Percentiles rank a stretch among this genome's conserved stretches.
Evolutionary conservation across 2,797 vertebrate genomes (phyloP).

Genomic region (Ctenopoma kingsleyae): DNA sequence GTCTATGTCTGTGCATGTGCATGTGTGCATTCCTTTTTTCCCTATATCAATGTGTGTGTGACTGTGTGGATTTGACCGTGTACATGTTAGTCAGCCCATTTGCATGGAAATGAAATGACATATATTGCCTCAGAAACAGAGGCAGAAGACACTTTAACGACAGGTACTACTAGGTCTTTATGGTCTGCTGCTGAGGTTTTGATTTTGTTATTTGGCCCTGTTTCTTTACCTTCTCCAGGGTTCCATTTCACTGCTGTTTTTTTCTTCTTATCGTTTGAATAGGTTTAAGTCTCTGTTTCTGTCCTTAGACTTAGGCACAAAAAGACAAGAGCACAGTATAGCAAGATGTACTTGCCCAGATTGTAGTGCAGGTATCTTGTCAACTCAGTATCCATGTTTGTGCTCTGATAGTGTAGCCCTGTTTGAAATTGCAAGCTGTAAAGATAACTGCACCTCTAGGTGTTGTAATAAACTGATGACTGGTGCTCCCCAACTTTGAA

Average conservation of each 20-base stretch:
- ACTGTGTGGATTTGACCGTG: slow-evolving; percentile 29
- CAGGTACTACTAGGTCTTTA: slow-evolving; percentile 67
- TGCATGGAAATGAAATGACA: slow-evolving; percentile 75
- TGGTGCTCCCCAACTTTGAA: slow-evolving; percentile 65
- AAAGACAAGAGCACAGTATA: slow-evolving; percentile 32
- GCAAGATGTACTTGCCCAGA: slow-evolving; percentile 35
- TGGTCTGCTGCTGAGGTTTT: slow-evolving; percentile 69
- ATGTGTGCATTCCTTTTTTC: slow-evolving; percentile 5
- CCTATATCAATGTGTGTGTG: slow-evolving; percentile 10
- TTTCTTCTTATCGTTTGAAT: slow-evolving; percentile 52
- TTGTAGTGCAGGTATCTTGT: slow-evolving; percentile 42
- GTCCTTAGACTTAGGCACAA: slow-evolving; percentile 49
- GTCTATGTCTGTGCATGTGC: slow-evolving; percentile 6
- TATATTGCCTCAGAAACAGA: slow-evolving; percentile 56
- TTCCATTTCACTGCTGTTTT: slow-evolving; percentile 38
- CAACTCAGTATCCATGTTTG: slow-evolving; percentile 50
- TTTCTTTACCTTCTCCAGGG: slow-evolving; percentile 44
- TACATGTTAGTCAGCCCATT: slow-evolving; percentile 56
- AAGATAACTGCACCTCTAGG: slow-evolving; percentile 78
- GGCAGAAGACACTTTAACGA: slow-evolving; percentile 60
- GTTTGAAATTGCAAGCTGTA: slow-evolving; percentile 71
- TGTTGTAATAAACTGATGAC: slow-evolving; percentile 78
- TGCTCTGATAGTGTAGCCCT: slow-evolving; percentile 54
- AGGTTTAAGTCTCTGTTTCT: slow-evolving; percentile 49
- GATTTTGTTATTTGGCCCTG: slow-evolving; percentile 68